phyloP scores from a whole-genome alignment of 2,888 invertebrate species.

The Masnerella sp. region DNA sequence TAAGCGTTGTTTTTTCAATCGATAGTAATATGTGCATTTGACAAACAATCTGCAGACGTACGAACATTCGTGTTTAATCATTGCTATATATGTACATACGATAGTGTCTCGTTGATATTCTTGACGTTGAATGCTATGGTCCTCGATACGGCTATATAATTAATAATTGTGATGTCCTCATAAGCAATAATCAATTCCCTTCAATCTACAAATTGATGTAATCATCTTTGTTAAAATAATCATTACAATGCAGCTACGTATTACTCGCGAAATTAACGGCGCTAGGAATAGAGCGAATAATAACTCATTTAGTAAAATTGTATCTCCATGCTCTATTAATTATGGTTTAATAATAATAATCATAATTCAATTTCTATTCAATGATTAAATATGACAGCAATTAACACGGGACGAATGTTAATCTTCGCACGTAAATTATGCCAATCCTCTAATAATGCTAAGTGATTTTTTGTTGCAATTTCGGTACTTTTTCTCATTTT shows the following conservation, averaged over 20 bases:
- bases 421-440: too few species aligned
- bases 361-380: too few species aligned
- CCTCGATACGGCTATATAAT: constrained; percentile 27
- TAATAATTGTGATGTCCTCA: constrained; percentile 23
- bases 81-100: constrained; percentile 5
- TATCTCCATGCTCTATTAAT: too few species aligned
- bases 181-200: constrained; percentile 23
- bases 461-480: too few species aligned
- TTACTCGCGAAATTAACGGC: constrained; percentile 11
- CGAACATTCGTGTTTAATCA: constrained; percentile 24
- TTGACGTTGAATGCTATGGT: constrained; percentile 9
- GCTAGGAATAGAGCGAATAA: too few species aligned
- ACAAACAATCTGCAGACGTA: constrained; percentile 27
- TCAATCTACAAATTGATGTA: constrained; percentile 26
- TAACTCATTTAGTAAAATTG: too few species aligned
- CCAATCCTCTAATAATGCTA: too few species aligned
- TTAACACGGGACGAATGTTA: too few species aligned
- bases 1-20: not conserved
- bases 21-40: constrained; percentile 2
- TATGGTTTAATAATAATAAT: too few species aligned
- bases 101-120: constrained; percentile 27
- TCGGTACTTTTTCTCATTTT: too few species aligned
- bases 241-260: not conserved
- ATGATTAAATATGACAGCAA: too few species aligned
- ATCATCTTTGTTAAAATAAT: constrained; percentile 25